A percentile compares a stretch with the other conserved stretches of the same genome.
Conservation (phyloP, 1,140 invertebrate genomes). For the Notospermus geniculatus region DNA sequence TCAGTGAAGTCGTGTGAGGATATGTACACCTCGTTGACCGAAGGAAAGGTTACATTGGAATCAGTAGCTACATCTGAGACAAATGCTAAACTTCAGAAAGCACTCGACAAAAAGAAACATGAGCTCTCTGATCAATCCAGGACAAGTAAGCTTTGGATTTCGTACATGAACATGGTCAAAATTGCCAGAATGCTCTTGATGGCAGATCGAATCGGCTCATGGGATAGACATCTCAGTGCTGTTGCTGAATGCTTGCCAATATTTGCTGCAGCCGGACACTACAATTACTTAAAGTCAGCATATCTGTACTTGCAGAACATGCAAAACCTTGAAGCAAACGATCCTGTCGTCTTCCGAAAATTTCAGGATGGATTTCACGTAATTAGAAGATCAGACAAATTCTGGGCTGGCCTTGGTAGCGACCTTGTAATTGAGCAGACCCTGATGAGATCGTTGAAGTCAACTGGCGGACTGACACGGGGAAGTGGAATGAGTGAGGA, state of each 20-base stretch:
- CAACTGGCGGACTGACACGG: background rate
- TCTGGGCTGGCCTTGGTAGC: slow-evolving; percentile 10
- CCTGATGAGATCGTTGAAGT: slow-evolving; percentile 7
- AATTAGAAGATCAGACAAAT: background rate
- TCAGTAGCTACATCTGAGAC: no score
- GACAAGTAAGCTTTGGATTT: slow-evolving; percentile 25
- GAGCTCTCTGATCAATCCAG: background rate
- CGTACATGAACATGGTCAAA: slow-evolving; percentile 35
- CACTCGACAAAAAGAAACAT: slow-evolving; percentile 3
- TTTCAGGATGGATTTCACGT: slow-evolving; percentile 26
- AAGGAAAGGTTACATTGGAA: no score
- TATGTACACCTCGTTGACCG: no score
- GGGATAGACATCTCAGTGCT: slow-evolving; percentile 19
- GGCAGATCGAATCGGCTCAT: slow-evolving; percentile 36
- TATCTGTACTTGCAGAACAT: slow-evolving; percentile 57
- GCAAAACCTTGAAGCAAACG: slow-evolving; percentile 29
- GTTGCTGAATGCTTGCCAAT: slow-evolving; percentile 50
- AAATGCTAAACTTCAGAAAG: no score
- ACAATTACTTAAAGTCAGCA: slow-evolving; percentile 55
- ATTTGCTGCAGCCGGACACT: slow-evolving; percentile 56
- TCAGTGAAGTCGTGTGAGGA: no score
- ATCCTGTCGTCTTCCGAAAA: slow-evolving; percentile 28
- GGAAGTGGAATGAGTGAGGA: slow-evolving; percentile 31
- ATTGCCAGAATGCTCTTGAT: slow-evolving; percentile 28
- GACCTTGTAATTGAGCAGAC: slow-evolving; percentile 13